Evolutionary conservation across 2,797 vertebrate genomes (phyloP).

Genomic region (Argya squamiceps): DNA sequence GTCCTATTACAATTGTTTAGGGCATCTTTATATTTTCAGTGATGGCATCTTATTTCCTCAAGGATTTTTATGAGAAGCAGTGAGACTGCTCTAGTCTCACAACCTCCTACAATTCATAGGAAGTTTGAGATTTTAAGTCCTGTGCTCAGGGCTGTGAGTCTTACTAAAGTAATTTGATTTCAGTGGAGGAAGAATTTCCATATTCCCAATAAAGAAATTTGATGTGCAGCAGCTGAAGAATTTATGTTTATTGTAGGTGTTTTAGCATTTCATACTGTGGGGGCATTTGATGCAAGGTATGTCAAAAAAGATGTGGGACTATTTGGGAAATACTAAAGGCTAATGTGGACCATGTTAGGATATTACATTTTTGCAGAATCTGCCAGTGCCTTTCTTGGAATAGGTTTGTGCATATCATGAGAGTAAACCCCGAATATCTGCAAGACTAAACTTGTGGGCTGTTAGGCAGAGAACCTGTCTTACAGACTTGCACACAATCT

Average conservation of each 20-base stretch:
- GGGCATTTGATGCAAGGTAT: not conserved
- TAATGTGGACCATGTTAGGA: not conserved
- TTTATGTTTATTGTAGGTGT: not conserved
- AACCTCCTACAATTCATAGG: not conserved
- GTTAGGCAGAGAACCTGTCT: not conserved
- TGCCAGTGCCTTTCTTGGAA: not conserved
- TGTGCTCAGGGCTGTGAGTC: not conserved
- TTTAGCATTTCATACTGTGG: not conserved
- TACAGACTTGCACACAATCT: not conserved
- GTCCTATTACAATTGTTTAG: not conserved
- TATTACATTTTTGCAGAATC: not conserved
- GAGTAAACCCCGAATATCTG: not conserved
- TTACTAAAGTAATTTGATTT: not conserved
- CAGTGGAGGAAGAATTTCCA: not conserved
- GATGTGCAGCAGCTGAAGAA: not conserved
- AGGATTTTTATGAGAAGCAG: constrained; percentile 23
- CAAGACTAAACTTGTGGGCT: not conserved
- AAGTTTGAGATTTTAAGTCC: not conserved
- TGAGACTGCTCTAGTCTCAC: not conserved
- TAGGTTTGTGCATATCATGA: not conserved
- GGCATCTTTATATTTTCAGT: not conserved
- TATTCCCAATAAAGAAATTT: not conserved
- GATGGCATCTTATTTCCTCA: constrained; percentile 3
- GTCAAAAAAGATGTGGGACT: not conserved
- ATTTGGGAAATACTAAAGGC: not conserved